These are phyloP conservation scores for Ariopsis seemanni DNA, from an alignment of 2,113 vertebrate genomes.

Conservation along the genomic window DNA sequence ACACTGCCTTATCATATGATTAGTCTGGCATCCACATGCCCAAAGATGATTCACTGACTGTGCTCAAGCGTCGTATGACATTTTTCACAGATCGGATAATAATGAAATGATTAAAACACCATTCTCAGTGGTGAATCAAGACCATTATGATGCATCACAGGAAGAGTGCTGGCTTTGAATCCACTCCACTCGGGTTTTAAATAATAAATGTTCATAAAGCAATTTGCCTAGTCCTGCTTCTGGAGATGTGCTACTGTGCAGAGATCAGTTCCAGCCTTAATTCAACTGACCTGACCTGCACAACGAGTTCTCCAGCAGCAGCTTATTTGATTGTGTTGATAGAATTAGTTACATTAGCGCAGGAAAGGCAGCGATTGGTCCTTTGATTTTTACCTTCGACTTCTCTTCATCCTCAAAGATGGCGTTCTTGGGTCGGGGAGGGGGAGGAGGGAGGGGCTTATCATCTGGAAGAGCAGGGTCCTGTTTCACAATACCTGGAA, in stretches of 20 bases:
- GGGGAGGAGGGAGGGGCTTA: conserved; percentile 74
- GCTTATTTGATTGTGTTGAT: neutral
- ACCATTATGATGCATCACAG: too few relatives aligned
- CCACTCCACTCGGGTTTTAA: neutral
- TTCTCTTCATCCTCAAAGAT: conserved; percentile 98
- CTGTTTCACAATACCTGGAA: conserved; percentile 89
- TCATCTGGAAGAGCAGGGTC: conserved; percentile 89
- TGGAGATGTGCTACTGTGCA: neutral
- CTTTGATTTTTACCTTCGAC: conserved; percentile 82
- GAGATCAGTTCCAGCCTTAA: neutral
- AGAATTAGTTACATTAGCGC: neutral
- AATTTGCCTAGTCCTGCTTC: neutral
- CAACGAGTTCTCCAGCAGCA: neutral
- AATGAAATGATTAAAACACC: neutral
- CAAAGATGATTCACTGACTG: neutral
- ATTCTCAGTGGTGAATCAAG: neutral
- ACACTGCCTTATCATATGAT: neutral
- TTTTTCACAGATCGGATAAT: neutral
- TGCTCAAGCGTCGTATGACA: neutral
- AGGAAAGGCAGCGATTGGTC: neutral
- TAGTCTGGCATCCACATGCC: neutral
- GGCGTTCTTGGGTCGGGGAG: conserved; percentile 83
- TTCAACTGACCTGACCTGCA: neutral
- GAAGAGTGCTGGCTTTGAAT: neutral
- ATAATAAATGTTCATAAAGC: conserved; percentile 1